phyloP scores from a whole-genome alignment of 1,140 invertebrate genomes.

The Samia ricini region DNA sequence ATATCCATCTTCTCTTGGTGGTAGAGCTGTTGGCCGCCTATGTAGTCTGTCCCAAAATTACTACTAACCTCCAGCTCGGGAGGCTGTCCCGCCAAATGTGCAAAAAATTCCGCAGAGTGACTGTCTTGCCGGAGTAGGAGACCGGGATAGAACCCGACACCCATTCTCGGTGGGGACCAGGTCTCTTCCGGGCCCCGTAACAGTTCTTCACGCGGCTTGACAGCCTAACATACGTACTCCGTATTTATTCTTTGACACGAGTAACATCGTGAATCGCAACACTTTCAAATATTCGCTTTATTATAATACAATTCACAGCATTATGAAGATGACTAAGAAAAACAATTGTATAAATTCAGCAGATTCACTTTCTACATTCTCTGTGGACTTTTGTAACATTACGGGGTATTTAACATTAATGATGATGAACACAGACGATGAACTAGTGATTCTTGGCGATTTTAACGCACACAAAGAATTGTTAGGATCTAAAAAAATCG shows the following conservation, averaged over 20 bases:
- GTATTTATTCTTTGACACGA: not conserved
- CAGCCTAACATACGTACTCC: too few relatives aligned
- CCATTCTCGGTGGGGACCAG: too few relatives aligned
- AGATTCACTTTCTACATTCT: constrained; percentile 5
- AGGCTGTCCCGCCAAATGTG: constrained; percentile 13
- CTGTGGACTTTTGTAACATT: constrained; percentile 21
- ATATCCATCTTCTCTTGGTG: too few relatives aligned
- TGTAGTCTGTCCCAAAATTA: constrained; percentile 9
- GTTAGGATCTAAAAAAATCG: not conserved
- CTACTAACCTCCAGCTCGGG: not conserved
- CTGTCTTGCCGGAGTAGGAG: too few relatives aligned
- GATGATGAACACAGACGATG: constrained; percentile 7
- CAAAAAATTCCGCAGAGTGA: constrained; percentile 4
- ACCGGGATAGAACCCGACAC: too few relatives aligned
- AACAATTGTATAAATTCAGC: constrained; percentile 5
- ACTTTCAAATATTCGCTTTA: too few relatives aligned
- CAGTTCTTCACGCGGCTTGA: too few relatives aligned
- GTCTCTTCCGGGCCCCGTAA: too few relatives aligned
- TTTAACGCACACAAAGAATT: not conserved
- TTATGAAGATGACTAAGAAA: not conserved
- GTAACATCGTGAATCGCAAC: not conserved
- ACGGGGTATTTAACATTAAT: constrained; percentile 17
- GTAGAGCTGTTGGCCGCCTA: too few relatives aligned
- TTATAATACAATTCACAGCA: too few relatives aligned
- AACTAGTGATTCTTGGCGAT: not conserved